Evolutionary conservation across 2,888 invertebrate genomes (phyloP), one percentile per base, ranked within the genome.

Genomic region (Cerastis leucographa): DNA sequence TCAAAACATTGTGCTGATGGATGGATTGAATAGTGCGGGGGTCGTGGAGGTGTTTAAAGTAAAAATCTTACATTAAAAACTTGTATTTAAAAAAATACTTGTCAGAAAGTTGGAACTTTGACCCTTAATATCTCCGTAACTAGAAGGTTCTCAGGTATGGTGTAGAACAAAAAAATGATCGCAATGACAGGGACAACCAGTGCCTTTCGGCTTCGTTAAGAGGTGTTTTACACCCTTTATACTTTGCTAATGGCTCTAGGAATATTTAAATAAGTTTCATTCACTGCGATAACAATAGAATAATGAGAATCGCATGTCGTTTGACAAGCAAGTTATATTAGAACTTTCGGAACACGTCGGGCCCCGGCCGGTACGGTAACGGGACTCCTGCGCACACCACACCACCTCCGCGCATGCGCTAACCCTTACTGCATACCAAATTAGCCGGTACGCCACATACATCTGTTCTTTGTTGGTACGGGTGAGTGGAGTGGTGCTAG

Each of bases 371-470:
- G 42, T 64, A 29, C 40, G 62, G 84, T 74, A 84, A 74, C 69
- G 74, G 72, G 72, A 85, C 84, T 81, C 84, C 78, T 81, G 87
- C 81, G 83, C 78, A 83, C 59, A 78, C 78, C 78, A 83, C 59
- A 78, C 78, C 69, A 66, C 71, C 75, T 65, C 69, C 46, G 82
- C 81, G 85, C 85, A 85, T 83, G 88, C 87, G 89, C 88, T 82
- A 85, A 83, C 90, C 94, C 92, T 92, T 90, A 77, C 88, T 89
- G 91, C 89, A 94, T 94, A 86, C 89, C 84, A 92, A 94, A 94
- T 94, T 92, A 94, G 93, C 89, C 78, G 77, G 91, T 92, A 90
- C 84, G 84, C 83, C 88, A 91, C 91, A 89, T 89, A 90, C 92
- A 93, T 92, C 93, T 92, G 92, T 92, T 91, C 86, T 77, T 74